Evolutionary conservation across 2,797 vertebrate genomes (phyloP).

Genomic region (Vipera ursinii): DNA sequence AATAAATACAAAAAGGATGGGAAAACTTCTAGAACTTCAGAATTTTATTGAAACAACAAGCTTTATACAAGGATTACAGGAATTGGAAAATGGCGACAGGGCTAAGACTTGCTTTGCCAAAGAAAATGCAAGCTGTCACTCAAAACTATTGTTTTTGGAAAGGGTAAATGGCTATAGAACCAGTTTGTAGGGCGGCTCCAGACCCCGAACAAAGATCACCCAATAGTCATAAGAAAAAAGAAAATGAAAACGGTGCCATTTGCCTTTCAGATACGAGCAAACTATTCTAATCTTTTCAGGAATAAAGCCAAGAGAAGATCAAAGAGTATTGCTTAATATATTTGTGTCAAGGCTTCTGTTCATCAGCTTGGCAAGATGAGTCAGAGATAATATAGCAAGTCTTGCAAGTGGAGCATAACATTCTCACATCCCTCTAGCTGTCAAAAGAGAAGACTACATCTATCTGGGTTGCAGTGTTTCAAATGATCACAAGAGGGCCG

Average conservation of each 20-base stretch:
- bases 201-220: not conserved
- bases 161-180: not conserved
- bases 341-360: not conserved
- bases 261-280: not conserved
- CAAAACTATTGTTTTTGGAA: not conserved
- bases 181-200: not conserved
- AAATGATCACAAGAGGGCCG: not conserved
- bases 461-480: not conserved
- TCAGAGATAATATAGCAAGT: not conserved
- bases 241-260: not conserved
- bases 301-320: not conserved
- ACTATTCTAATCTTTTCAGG: not conserved
- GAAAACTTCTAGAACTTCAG: not conserved
- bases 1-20: not conserved
- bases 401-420: not conserved
- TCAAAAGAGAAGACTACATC: not conserved
- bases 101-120: not conserved
- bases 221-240: not conserved
- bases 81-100: not conserved
- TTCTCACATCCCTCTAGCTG: not conserved
- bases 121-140: too few relatives aligned
- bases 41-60: not conserved
- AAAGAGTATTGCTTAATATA: not conserved
- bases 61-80: not conserved
- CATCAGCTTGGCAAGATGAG: not conserved